Evolutionary conservation across 2,888 invertebrate genomes (phyloP), one percentile per base, ranked within the genome.

Genomic region (Andrena marginata): DNA sequence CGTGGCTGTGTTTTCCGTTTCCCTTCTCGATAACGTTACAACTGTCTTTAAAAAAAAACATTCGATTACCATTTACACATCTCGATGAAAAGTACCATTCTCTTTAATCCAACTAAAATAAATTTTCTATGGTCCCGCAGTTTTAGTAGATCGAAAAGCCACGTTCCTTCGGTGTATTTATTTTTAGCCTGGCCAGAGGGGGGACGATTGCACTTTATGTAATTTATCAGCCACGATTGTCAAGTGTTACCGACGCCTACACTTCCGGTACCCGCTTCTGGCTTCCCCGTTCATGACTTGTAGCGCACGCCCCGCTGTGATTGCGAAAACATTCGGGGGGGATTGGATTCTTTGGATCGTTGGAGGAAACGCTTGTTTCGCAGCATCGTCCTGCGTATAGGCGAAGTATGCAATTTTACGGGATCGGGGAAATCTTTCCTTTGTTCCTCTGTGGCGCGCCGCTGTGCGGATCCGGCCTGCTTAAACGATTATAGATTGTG

Each of bases 231-330:
- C 69, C 33, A 48, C 62, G 80, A 80, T 80, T 73, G 79, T 73
- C 68, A 63, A 72, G 77, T 67, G 82, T 83, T 82, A 73, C 78
- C 35, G 75, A 84, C 84, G 84, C 84, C 84, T 83, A 78, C 84
- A 76, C 84, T 79, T 84, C 84, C 84, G 78, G 84, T 70, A 64
- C 63, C 26, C 71, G 65, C 51, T 84, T 72, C 78, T 69, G 69
- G 64, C 64, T 78, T 79, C 51, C 42, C 62, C 49, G 75, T 35
- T 72, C 10, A 60, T 26, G 42, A 60, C 79, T 69, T 35, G 31
- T 8, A 20, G 31, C 33, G 10, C 26, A 23, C 10, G 49, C 59
- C n/a, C 49, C 48, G 16, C 6, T 23, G 13, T n/a, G 64, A 33
- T 59, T 23, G 16, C 49, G 42, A 48, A 49, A 60, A 16, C 26